Conservation (phyloP, 2,797 vertebrate genomes). For the Anas bernieri region DNA sequence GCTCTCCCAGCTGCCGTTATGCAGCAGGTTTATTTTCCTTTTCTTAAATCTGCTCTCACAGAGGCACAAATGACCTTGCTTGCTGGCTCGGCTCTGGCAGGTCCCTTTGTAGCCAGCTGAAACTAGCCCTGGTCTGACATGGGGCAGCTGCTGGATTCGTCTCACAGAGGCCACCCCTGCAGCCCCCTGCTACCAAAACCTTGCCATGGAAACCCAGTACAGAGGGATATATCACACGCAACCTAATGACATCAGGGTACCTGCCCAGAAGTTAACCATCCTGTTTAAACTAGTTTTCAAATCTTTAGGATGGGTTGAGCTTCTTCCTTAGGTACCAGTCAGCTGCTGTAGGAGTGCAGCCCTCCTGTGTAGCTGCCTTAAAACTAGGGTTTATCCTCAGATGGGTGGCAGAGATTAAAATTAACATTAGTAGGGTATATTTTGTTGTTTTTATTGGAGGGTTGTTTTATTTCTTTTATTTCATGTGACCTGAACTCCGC, state of each 20-base stretch:
- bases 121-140: too few relatives aligned
- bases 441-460: not conserved
- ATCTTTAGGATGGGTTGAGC: not conserved
- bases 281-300: not conserved
- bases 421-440: not conserved
- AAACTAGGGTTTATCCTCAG: not conserved
- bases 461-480: not conserved
- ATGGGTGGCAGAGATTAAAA: not conserved
- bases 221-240: fast-evolving
- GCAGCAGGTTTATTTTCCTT: too few relatives aligned
- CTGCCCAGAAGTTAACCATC: not conserved
- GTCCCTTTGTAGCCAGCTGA: too few relatives aligned
- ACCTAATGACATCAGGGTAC: fast-evolving
- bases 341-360: too few relatives aligned
- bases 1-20: too few relatives aligned
- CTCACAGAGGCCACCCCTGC: too few relatives aligned
- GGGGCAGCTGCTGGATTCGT: too few relatives aligned
- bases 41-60: too few relatives aligned
- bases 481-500: not conserved
- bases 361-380: not conserved
- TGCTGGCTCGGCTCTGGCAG: too few relatives aligned
- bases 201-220: too few relatives aligned
- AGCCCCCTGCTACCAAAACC: too few relatives aligned
- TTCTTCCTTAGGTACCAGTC: not conserved
- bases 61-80: too few relatives aligned